A percentile compares a stretch with the other conserved stretches of the same genome.
Conservation (phyloP, 2,888 invertebrate genomes). For the Tanaodytes sp. region DNA sequence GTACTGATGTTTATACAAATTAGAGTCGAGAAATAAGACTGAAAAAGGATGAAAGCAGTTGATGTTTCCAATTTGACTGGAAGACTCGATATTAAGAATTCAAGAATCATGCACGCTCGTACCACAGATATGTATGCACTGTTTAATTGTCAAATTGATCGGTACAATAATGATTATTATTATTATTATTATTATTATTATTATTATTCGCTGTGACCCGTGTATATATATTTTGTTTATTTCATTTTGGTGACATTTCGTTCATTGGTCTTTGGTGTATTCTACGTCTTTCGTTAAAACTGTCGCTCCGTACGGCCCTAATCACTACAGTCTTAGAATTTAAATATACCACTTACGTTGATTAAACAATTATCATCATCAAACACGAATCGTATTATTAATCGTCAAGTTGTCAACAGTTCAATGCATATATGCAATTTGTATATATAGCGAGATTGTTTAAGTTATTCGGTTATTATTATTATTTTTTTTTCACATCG, state of each 20-base stretch:
- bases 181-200: constrained; percentile 14
- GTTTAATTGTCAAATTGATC: constrained; percentile 2
- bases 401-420: constrained; percentile 20
- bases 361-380: constrained; percentile 36
- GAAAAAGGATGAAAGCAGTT: too few relatives aligned
- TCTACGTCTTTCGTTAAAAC: not conserved
- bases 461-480: too few relatives aligned
- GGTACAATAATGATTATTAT: constrained; percentile 15
- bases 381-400: constrained; percentile 44
- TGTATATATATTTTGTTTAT: not conserved
- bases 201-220: too few relatives aligned
- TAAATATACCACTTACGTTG: constrained; percentile 41
- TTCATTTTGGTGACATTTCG: constrained; percentile 27
- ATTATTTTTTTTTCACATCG: too few relatives aligned
- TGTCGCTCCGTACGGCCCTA: too few relatives aligned
- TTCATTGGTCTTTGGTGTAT: too few relatives aligned
- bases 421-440: constrained; percentile 20
- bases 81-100: constrained; percentile 36
- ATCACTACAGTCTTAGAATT: constrained; percentile 39
- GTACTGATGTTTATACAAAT: too few relatives aligned
- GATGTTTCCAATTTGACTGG: constrained; percentile 22
- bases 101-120: constrained; percentile 43
- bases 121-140: constrained; percentile 38
- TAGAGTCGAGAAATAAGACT: too few relatives aligned
- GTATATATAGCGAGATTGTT: constrained; percentile 36